These are phyloP conservation scores for Catonia carolina DNA, from an alignment of 2,888 invertebrate species.

Conservation along the genomic window DNA sequence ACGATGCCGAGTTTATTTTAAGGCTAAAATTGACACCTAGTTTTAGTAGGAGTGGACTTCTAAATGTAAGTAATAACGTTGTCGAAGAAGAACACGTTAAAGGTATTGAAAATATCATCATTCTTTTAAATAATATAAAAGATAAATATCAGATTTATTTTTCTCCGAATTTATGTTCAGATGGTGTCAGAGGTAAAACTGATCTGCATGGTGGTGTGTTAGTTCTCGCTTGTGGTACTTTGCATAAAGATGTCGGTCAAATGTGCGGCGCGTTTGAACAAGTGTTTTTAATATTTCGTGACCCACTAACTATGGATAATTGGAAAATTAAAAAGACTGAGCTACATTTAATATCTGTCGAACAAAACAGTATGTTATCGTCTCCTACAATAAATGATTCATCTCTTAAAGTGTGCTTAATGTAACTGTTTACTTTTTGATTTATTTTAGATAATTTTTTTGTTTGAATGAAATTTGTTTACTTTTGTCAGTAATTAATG, in stretches of 20 bases:
- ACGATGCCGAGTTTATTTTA: slow-evolving; percentile 38
- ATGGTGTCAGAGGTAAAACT: slow-evolving; percentile 52
- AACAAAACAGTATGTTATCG: no score
- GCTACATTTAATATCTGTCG: slow-evolving; percentile 33
- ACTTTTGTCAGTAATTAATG: no score
- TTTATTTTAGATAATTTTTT: no score
- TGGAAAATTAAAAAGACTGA: slow-evolving; percentile 60
- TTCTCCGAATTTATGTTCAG: slow-evolving; percentile 49
- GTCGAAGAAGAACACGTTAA: slow-evolving; percentile 39
- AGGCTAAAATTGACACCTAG: no score
- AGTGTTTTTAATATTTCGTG: slow-evolving; percentile 55
- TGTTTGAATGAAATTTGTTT: no score
- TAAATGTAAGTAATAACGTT: no score
- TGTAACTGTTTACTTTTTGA: no score
- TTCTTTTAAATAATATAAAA: slow-evolving; percentile 45
- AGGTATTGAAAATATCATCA: slow-evolving; percentile 45
- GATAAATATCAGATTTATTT: no score
- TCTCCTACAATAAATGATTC: no score
- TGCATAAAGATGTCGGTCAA: slow-evolving; percentile 46
- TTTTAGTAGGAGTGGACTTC: no score
- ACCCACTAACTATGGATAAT: slow-evolving; percentile 55
- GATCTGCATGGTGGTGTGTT: slow-evolving; percentile 56
- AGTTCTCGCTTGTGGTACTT: slow-evolving; percentile 55
- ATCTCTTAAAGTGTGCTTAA: no score
- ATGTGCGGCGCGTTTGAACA: slow-evolving; percentile 60